A percentile compares a stretch with the other conserved stretches of the same genome.
These are phyloP conservation scores for Saguinus midas DNA, from an alignment of 2,113 vertebrate genomes.

Conservation along the genomic window DNA sequence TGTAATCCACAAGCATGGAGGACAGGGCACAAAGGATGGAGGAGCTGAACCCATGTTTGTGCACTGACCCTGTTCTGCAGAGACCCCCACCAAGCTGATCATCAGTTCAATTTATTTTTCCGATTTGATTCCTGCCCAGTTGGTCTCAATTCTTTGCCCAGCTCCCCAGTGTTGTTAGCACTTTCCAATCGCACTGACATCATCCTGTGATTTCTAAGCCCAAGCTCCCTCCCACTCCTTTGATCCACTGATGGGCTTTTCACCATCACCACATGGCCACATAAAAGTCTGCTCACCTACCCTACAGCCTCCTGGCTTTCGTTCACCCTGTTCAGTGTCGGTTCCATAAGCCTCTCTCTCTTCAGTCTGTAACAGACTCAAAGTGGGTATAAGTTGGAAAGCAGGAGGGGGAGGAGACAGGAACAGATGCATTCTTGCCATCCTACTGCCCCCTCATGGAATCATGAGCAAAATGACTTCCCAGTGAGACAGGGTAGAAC, in stretches of 20 bases:
- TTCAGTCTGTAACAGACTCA: not conserved
- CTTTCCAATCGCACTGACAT: constrained; percentile 32
- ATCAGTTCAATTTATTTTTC: not conserved
- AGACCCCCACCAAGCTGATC: not conserved
- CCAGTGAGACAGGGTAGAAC: not conserved
- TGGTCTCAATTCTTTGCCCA: not conserved
- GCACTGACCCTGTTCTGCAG: not conserved
- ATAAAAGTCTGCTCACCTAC: not conserved
- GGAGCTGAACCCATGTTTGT: not conserved
- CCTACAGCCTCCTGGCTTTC: not conserved
- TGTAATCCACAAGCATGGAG: not conserved
- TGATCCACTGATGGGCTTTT: constrained; percentile 30
- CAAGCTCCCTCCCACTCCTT: not conserved
- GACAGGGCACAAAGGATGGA: fast-evolving
- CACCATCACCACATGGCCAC: not conserved
- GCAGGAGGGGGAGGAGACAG: not conserved
- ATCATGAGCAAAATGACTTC: not conserved
- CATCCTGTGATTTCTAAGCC: not conserved
- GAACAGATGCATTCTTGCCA: not conserved
- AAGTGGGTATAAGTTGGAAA: not conserved
- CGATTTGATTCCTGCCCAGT: not conserved
- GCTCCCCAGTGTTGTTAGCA: not conserved
- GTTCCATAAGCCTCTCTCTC: not conserved
- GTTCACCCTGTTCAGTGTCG: not conserved
- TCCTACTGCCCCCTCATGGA: constrained; percentile 82